Evolutionary conservation across 2,113 vertebrate species (phyloP), one percentile per base, ranked within the genome.

Genomic region (Peucedramus taeniatus): DNA sequence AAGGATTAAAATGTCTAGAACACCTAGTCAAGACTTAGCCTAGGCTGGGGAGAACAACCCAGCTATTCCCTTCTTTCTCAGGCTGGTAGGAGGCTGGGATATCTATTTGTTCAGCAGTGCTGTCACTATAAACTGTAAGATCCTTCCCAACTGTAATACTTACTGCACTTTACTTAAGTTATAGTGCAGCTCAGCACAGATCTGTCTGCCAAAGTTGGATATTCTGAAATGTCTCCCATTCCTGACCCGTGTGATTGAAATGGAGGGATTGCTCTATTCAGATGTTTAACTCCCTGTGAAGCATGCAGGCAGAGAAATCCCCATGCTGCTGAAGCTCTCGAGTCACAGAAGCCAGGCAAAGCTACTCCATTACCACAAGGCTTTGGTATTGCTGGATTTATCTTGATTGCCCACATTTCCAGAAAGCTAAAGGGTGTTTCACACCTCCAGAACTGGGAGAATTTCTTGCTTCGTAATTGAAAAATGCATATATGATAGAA

Each of bases 151-250:
- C 31, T 68, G 33, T 23, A 95, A 66, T 1, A 2, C 51, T 82
- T 54, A 63, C 3, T 90, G 59, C 64, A 44, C 85, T 96, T 94
- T 57, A 63, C 37, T 86, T 15, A 47, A 92, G 60, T 75, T 85
- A 89, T 5, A 87, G 21, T 6, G 21, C 31, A 93, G 59, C 71
- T 80, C 57, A 87, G 71, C 28, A 75, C 39, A 65, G 53, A 51
- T 24, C 61, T 51, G 44, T 40, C 44, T 91, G 72, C 72, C 82
- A 69, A 86, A 81, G 39, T 10, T 68, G 68, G 76, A 9, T 75
- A 61, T 93, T 84, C 74, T 68, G 81, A 87, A 96, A 88, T 61
- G 40, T 19, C 83, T 91, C 53, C 61, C 72, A 33, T 91, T 94
- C 83, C 91, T 89, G 86, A 76, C 45, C 64, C 6, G 0, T 47